Base-by-base conservation (phyloP, 2,113 vertebrate species). In the Tricholaema leucomelas region DNA sequence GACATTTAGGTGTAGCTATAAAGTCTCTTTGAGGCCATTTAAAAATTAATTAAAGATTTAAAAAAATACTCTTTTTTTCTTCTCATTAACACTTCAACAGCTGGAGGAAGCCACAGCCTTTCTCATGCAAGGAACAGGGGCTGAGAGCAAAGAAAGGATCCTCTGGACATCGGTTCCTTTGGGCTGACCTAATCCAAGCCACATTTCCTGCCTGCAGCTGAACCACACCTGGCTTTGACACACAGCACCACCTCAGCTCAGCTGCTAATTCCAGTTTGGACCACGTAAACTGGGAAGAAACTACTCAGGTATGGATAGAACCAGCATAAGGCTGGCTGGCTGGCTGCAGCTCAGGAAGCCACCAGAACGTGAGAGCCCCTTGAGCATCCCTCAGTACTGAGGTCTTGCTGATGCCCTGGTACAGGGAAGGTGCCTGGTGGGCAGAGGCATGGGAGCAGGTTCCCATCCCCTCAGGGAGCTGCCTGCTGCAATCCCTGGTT, bases 1-100 rank as follows among this genome's bases (percentile, higher is more conserved):
- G 42, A 69, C 33, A 28, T 60, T 75, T 46, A 9, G 60, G 8
- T 16, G 50, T 2, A 74, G 80, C 31, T 87, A 94, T 23, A 90
- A 92, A 94, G 72, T 75, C 69, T 92, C 87, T 81, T 72, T 44
- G 44, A 95, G 83, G 90, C 85, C 81, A 46, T 64, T 85, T 90
- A 89, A 92, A 88, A 96, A 87, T 85, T 20, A 91, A 95, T 81
- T 89, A 71, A 77, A 35, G 87, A 75, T 71, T 94, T 94, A 79
- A 92, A 96, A 95, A 96, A 92, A 95, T 93, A 91, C 28, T 27
- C 87, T 67, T 31, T 58, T 46, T 44, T 55, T 46, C 67, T 61
- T 15, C 81, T 87, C 81, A 35, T 46, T 46, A 59, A 83, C 60
- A 38, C 71, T 85, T 85, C 23, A 70, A 65, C 81, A 87, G 90